Conservation (phyloP, 2,113 vertebrate genomes). For the Poecilia latipinna region DNA sequence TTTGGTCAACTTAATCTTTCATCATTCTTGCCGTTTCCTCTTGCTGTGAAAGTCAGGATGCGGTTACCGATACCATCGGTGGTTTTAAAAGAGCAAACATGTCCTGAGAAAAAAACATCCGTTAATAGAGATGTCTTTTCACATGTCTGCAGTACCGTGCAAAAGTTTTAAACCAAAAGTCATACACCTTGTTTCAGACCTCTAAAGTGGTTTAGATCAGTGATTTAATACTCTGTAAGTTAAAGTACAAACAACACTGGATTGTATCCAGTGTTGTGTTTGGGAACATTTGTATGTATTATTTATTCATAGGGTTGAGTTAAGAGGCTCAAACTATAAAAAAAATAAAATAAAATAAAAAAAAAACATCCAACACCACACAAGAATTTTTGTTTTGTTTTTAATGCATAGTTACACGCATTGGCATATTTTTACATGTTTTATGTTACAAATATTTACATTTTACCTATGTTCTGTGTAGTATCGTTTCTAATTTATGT, state of each 20-base stretch:
- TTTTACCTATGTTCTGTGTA: not conserved
- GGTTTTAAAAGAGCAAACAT: not conserved
- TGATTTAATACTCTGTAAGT: not conserved
- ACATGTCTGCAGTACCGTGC: not conserved
- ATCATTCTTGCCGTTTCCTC: not conserved
- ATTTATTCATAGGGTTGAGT: not conserved
- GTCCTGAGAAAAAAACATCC: not conserved
- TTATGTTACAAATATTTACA: too few relatives aligned
- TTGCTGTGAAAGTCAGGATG: not conserved
- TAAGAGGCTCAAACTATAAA: not conserved
- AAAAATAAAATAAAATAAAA: too few relatives aligned
- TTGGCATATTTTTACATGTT: too few relatives aligned
- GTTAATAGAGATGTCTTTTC: not conserved
- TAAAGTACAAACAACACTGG: too few relatives aligned
- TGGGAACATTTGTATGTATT: not conserved
- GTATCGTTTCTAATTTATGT: not conserved
- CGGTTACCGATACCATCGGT: not conserved
- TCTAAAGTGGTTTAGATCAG: not conserved
- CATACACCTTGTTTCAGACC: not conserved
- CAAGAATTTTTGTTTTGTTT: too few relatives aligned
- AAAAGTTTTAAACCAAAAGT: not conserved
- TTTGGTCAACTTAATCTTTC: not conserved
- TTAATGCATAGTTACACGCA: too few relatives aligned
- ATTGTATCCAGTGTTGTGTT: not conserved
- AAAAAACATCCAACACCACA: not conserved